Base-by-base conservation (phyloP, 2,888 invertebrate species). In the Caenorhabditis sp. region DNA sequence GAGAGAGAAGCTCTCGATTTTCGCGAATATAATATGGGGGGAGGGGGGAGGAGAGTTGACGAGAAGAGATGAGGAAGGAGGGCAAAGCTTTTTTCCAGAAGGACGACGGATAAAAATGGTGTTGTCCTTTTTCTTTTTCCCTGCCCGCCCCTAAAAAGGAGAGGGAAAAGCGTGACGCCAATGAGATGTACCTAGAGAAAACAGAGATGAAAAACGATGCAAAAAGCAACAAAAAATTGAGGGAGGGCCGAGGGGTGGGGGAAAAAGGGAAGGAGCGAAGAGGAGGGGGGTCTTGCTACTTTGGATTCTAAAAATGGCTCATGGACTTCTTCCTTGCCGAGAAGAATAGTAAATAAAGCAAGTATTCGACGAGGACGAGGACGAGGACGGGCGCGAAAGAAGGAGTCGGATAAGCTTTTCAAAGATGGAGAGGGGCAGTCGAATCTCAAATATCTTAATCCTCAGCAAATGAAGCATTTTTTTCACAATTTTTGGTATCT, bases 241-340 rank as follows among this genome's bases (percentile, higher is more conserved):
- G 41, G 39, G 52, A 52, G 30, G n/a, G 43, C 5, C n/a, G 6
- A 5, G 3, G 37, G 37, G n/a, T 37, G 37, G 17, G 20, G 17
- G 41, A 17, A 26, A 55, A 35, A 53, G 30, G 35, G 63, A 43
- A 20, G 41, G 41, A 43, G 37, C 37, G 37, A 39, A 39, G 50
- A 32, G 2, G 32, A 17, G 58, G 20, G 24, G 45, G n/a, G 39
- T 32, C 61, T 15, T 26, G 26, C 63, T 53, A 53, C 53, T 63
- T 63, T 22, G 45, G 53, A 63, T 53, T 52, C 63, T 63, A 63
- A 63, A 63, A 63, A 63, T 62, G 62, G 62, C 62, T 62, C 62
- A 39, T 52, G 61, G 61, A 61, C 37, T 43, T 61, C 26, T 41
- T 50, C 7, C 39, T n/a, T 20, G 9, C 9, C 15, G 52, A 24